Conservation (phyloP, 1,140 invertebrate genomes). For the Orchesella cincta region DNA sequence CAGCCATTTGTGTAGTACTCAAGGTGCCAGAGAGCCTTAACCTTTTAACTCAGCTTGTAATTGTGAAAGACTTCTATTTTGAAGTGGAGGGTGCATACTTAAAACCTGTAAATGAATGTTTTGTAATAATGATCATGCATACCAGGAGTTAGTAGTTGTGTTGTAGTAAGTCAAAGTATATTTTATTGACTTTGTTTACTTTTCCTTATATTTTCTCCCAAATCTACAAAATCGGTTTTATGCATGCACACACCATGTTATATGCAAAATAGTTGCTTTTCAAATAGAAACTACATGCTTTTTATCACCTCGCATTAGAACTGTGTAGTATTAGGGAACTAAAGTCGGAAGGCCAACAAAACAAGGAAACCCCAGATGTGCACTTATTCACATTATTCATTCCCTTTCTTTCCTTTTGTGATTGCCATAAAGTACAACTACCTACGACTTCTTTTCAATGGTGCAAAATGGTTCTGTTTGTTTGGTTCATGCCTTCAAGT, state of each 20-base stretch:
- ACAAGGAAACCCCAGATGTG: neutral
- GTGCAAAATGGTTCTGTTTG: neutral
- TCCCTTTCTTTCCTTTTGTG: neutral
- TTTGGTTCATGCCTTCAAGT: too few species aligned
- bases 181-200: neutral
- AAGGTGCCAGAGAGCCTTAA: too few species aligned
- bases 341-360: neutral
- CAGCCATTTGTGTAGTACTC: too few species aligned
- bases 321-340: too few species aligned
- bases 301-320: neutral
- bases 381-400: conserved; percentile 8
- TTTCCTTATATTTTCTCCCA: neutral
- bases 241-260: too few species aligned
- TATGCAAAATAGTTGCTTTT: too few species aligned
- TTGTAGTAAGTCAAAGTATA: neutral
- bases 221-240: neutral
- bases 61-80: too few species aligned
- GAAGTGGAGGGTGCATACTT: neutral
- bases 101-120: neutral
- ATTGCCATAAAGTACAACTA: neutral
- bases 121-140: neutral
- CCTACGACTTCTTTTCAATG: neutral
- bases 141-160: neutral
- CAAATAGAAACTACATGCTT: too few species aligned
- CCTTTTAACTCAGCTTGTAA: neutral